phyloP scores from a whole-genome alignment of 2,113 vertebrate species.

The Heterocephalus glaber region DNA sequence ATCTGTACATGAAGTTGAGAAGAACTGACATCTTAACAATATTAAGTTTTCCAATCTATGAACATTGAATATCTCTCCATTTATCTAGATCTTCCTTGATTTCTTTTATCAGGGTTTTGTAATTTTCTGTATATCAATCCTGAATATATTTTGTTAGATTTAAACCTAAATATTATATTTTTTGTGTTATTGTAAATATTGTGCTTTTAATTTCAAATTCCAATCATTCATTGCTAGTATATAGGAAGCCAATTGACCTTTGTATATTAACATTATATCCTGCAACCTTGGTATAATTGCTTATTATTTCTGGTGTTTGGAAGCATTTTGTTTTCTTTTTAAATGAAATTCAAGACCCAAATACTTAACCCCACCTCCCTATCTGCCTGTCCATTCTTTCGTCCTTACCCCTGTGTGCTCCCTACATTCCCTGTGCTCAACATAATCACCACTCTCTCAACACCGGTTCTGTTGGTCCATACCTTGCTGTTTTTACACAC shows the following conservation, averaged over 20 bases:
- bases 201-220: conserved; percentile 44
- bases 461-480: not conserved
- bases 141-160: not conserved
- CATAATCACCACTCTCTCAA: not conserved
- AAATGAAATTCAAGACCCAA: not conserved
- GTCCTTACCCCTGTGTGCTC: not conserved
- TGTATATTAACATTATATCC: not conserved
- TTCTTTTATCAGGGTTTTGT: not conserved
- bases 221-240: not conserved
- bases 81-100: not conserved
- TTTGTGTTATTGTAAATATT: not conserved
- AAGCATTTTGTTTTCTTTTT: not conserved
- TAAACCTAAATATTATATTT: not conserved
- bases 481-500: not conserved
- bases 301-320: not conserved
- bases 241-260: not conserved
- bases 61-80: not conserved
- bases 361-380: not conserved
- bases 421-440: not conserved
- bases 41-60: not conserved
- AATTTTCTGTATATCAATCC: not conserved
- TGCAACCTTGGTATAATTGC: not conserved
- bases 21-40: not conserved
- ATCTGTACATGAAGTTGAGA: not conserved
- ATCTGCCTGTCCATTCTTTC: not conserved